Evolutionary conservation across 2,113 vertebrate genomes (phyloP), one percentile per base, ranked within the genome.

Genomic region (Hepsetus odoe): DNA sequence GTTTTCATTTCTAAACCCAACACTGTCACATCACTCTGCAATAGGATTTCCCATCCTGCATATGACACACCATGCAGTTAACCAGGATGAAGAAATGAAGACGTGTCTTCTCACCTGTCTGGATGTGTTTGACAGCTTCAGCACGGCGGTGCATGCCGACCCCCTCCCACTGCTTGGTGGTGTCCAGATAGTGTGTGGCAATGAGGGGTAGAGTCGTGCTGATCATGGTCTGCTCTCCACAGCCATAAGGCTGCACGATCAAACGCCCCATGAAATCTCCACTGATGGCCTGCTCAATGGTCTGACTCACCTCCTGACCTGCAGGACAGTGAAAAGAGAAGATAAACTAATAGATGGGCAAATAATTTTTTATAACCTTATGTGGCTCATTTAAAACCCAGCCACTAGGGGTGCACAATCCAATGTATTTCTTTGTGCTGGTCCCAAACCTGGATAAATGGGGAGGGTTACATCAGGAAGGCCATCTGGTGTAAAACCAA

Each of bases 261-360:
- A 88, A 68, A 1, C 28, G 3, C 1, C 20, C 20, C 1, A 67
- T 67, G 16, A 86, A 77, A 1, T 1, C 6, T 20, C 86, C 81
- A 1, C 69, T 87, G 72, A 91, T 87, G 55, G 76, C 86, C 40
- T 87, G 81, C 40, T 87, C 67, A 11, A 87, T 77, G 0, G 84
- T 87, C 82, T 90, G 83, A 0, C 80, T 84, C 10, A 91, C 79
- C 76, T 87, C 82, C 70, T 91, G 82, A 33, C 87, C 90, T 91
- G 77, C 8, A 20, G 61, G 11, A 8, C 0, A 53, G 13, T 26
- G n/a, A 26, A 44, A 53, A 0, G 18, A 7, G 12, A 24, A 4
- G 4, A n/a, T 20, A 71, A 30, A 49, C 14, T 13, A 46, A 46
- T 12, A 38, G 9, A 38, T 4, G 35, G 35, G 35, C 35, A 4